Percentiles rank a stretch among this genome's conserved stretches.
Conservation (phyloP, 1,140 invertebrate species). For the Drosophila malerkotliana region DNA sequence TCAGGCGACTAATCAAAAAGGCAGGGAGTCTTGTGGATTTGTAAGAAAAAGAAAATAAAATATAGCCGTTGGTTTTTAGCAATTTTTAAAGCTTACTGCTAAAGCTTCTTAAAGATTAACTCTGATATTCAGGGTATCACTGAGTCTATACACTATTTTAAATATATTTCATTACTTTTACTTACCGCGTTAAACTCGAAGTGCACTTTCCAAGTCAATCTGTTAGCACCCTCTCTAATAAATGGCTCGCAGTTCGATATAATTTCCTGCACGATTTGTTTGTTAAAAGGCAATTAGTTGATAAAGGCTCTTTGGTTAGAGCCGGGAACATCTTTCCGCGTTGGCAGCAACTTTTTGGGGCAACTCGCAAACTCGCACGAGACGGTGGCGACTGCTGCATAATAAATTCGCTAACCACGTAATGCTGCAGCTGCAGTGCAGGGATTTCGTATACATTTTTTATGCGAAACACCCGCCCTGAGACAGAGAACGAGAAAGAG, state of each 20-base stretch:
- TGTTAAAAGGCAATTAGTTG: constrained; percentile 81
- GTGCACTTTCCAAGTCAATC: background rate
- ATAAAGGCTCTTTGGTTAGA: constrained; percentile 33
- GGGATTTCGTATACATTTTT: constrained; percentile 81
- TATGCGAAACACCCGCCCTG: constrained; percentile 68
- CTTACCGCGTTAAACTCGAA: background rate
- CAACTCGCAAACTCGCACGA: constrained; percentile 36
- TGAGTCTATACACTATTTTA: background rate
- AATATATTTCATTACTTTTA: background rate
- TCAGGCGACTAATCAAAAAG: background rate
- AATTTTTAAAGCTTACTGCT: too few relatives aligned
- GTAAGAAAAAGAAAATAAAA: too few relatives aligned
- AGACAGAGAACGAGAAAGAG: constrained; percentile 31
- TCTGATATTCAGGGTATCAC: background rate
- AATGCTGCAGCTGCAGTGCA: constrained; percentile 82
- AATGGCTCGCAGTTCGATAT: constrained; percentile 72
- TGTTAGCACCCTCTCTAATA: constrained; percentile 49
- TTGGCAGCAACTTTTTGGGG: constrained; percentile 4
- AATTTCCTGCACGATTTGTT: constrained; percentile 81
- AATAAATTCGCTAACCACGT: constrained; percentile 82
- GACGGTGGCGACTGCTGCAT: constrained; percentile 66
- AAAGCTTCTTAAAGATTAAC: too few relatives aligned
- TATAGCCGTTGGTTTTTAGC: too few relatives aligned
- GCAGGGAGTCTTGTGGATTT: background rate
- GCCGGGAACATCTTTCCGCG: constrained; percentile 10